phyloP scores from a whole-genome alignment of 2,113 vertebrate species.

The Phalacrocorax pelagicus region DNA sequence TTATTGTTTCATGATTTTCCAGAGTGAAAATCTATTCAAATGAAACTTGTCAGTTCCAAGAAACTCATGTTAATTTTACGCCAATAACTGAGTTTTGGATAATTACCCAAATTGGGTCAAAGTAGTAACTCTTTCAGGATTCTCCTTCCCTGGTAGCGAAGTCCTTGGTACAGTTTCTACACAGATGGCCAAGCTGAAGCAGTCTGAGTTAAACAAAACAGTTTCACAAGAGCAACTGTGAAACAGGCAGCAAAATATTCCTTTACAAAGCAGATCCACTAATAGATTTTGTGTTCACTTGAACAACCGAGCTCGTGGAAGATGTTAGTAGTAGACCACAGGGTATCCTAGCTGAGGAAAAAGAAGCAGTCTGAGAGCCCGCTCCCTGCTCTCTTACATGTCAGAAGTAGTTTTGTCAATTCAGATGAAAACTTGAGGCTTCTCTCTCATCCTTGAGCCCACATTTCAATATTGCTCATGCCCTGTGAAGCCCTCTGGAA shows the following conservation, averaged over 20 bases:
- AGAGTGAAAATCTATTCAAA: background rate
- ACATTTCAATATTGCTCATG: background rate
- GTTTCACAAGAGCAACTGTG: background rate
- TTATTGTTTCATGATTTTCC: background rate
- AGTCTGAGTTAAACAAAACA: background rate
- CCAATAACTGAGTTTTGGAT: background rate
- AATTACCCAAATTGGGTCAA: background rate
- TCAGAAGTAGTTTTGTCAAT: background rate
- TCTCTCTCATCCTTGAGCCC: background rate
- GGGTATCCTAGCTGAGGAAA: background rate
- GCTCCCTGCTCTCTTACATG: background rate
- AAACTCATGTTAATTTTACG: background rate
- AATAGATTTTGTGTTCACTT: background rate
- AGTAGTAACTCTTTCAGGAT: background rate
- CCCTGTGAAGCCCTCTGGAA: background rate
- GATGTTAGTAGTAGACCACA: background rate
- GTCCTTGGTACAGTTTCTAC: background rate
- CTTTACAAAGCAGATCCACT: background rate
- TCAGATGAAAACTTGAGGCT: background rate
- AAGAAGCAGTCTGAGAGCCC: background rate
- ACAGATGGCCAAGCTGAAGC: background rate
- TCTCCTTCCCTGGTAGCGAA: background rate
- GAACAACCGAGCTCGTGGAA: background rate
- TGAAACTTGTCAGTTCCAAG: background rate
- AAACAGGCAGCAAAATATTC: background rate